Base-by-base conservation (phyloP, 2,113 vertebrate genomes). In the Sander lucioperca region DNA sequence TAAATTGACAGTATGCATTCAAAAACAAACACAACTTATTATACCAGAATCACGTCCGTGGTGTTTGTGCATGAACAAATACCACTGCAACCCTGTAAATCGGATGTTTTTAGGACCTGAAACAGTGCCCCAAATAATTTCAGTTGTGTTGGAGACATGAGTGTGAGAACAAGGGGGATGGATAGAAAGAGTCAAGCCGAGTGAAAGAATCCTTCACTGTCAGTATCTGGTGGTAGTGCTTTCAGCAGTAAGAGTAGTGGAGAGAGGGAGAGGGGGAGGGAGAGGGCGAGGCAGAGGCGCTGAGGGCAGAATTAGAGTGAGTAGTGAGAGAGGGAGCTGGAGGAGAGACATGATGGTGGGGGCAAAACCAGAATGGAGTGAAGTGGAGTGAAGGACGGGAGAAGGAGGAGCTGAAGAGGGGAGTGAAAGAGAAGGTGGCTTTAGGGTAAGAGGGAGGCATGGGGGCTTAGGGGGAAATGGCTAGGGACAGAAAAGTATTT, bases 141-240 rank as follows among this genome's bases (percentile, higher is more conserved):
- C 23, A 66, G 71, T 63, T 76, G 71, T 80, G 53, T 78, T 79
- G 33, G 53, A 86, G 73, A 71, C 78, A 67, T 36, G 33, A 83
- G 76, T 65, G 79, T 74, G 83, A 77, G 79, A 77, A 86, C 69
- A 79, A 83, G 75, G 57, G 64, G 48, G 67, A 57, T 33, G 75
- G 64, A 85, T 79, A 66, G 68, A 87, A 67, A 87, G 82, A 90
- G 83, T 89, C 77, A 79, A 89, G 84, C 78, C 27, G 87, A 85
- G 74, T 68, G 77, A 90, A 83, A 90, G 86, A 91, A 92, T 89
- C 84, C 87, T 90, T 92, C 85, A 87, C 77, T 79, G 82, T 89
- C 86, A 82, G 82, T 85, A 91, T 72, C 79, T 67, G 75, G 56
- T 36, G 45, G 75, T 70, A 61, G 77, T 70, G 82, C 74, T 91